Base-by-base conservation (phyloP, 2,888 invertebrate genomes). In the Leptopilina myrica region DNA sequence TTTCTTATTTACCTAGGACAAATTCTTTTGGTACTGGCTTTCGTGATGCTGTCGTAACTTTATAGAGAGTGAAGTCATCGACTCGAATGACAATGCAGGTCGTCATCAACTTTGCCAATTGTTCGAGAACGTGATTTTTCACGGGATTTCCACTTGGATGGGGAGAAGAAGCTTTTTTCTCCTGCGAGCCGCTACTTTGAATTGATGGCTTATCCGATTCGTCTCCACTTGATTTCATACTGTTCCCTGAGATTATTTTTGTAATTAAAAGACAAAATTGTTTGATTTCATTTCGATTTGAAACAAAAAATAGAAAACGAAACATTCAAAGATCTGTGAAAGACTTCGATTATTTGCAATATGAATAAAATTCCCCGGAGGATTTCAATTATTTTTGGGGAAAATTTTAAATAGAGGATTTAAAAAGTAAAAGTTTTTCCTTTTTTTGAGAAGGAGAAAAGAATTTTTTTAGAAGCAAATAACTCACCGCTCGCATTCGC, bases 51-150 rank as follows among this genome's bases (percentile, higher is more conserved):
- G 96, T 96, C 1, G 96, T 95, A 40, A 97, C 97, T 90, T 96
- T 95, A 91, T 96, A 97, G 76, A 99, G 94, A 9, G 96, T 96
- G 88, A 99, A 97, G 91, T 99, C 98, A 88, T 97, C 97, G 86
- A 99, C 95, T 90, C 98, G 94, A 81, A 99, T 93, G 53, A 99
- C 95, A 59, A 97, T 94, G 91, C 98, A 98, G 12, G 97, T 96
- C 46, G 98, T 98, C 97, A 99, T 97, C 82, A 99, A 92, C 90
- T 96, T 97, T 40, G 96, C 95, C 62, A 97, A 93, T 90, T 97
- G 97, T 84, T 95, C 94, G 11, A 96, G 92, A 76, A 96, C 94
- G 78, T 93, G 93, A 85, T 94, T 95, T 83, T 95, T 94, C 0
- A 95, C 94, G 53, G 95, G 95, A 82, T 93, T 86, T 73, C 92